Evolutionary conservation across 2,888 invertebrate genomes (phyloP).

Genomic region (Eristalis tenax): DNA sequence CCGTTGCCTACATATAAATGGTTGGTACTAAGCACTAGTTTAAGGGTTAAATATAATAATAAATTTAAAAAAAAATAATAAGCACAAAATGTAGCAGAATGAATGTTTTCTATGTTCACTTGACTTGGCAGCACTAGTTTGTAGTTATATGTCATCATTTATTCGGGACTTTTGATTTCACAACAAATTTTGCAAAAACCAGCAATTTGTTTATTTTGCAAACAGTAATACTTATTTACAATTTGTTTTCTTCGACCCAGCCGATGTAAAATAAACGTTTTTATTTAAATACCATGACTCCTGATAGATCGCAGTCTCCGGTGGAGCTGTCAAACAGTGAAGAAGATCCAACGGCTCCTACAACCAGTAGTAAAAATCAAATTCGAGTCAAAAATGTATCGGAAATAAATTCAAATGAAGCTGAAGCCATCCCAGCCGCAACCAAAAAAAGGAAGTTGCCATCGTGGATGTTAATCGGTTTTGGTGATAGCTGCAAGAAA

Average conservation of each 20-base stretch:
- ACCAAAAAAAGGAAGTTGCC: constrained; percentile 11
- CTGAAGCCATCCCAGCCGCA: constrained; percentile 13
- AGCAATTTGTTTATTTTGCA: constrained; percentile 8
- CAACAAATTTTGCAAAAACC: constrained; percentile 20
- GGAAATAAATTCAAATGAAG: constrained; percentile 57
- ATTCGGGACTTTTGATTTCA: constrained; percentile 55
- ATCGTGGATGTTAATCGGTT: constrained; percentile 41
- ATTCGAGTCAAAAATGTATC: constrained; percentile 58
- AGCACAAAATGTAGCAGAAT: too few relatives aligned
- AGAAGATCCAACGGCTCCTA: constrained; percentile 6
- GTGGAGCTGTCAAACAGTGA: constrained; percentile 29
- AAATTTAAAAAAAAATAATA: too few relatives aligned
- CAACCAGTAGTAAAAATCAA: neutral
- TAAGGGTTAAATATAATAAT: too few relatives aligned
- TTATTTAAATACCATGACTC: constrained; percentile 39
- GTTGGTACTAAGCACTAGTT: too few relatives aligned
- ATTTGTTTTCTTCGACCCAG: neutral
- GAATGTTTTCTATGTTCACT: too few relatives aligned
- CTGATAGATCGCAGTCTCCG: constrained; percentile 40
- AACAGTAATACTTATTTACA: neutral
- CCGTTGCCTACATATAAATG: too few relatives aligned
- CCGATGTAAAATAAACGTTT: neutral
- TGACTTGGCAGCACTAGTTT: constrained; percentile 18
- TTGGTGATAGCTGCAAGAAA: constrained; percentile 11
- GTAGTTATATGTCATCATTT: constrained; percentile 16